Evolutionary conservation across 1,140 invertebrate genomes (phyloP).

Genomic region (Lamellibrachia luymesi): DNA sequence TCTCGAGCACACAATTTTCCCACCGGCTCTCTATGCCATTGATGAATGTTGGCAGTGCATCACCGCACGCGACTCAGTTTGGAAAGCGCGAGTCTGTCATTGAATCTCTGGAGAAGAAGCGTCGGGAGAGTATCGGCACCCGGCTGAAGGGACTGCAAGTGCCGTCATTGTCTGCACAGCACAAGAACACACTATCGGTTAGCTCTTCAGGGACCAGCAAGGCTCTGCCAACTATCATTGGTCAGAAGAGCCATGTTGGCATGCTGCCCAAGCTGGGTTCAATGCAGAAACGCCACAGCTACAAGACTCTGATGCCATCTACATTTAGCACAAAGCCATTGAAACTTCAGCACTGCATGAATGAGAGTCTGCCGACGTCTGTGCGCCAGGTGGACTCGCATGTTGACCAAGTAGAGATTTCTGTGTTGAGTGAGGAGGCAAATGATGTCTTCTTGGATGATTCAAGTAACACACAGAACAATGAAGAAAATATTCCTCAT

Average conservation of each 20-base stretch:
- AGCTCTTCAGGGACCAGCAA: not conserved
- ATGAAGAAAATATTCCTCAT: not conserved
- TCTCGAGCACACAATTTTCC: not conserved
- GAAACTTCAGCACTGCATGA: not conserved
- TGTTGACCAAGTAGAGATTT: not conserved
- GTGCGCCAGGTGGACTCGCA: not conserved
- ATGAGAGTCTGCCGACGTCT: not conserved
- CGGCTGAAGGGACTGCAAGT: constrained; percentile 10
- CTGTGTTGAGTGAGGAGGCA: not conserved
- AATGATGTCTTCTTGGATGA: not conserved
- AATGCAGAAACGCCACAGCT: not conserved
- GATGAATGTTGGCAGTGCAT: not conserved
- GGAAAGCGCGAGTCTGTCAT: not conserved
- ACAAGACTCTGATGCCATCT: not conserved
- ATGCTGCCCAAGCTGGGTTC: not conserved
- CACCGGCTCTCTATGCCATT: not conserved
- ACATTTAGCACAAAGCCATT: not conserved
- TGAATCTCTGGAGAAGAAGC: not conserved
- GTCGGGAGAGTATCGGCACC: constrained; percentile 3
- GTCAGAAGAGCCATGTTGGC: not conserved
- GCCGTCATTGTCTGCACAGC: not conserved
- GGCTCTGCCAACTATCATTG: not conserved
- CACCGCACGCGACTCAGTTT: not conserved
- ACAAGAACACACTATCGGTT: not conserved
- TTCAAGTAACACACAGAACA: not conserved